Evolutionary conservation across 37 sponge, comb jelly and placozoan genomes (phyloP).

Genomic region (Geodia barretti): DNA sequence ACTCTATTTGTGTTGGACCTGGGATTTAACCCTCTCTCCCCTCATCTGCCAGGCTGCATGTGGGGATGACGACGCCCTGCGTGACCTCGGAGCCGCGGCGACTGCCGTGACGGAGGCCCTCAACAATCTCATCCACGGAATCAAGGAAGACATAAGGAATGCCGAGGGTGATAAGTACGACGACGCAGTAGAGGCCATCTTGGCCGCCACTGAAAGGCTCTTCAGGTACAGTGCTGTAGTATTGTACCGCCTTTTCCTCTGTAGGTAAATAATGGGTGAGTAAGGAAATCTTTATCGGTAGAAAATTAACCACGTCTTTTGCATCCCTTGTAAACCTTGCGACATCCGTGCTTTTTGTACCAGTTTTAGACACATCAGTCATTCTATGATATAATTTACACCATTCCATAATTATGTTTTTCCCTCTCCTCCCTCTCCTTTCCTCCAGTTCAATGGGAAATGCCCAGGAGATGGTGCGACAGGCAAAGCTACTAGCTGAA

Average conservation of each 20-base stretch:
- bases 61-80: slow-evolving; percentile 89
- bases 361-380: too few species aligned
- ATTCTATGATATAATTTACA: too few species aligned
- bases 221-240: slow-evolving; percentile 24
- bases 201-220: slow-evolving; percentile 90
- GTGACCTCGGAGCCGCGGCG: slow-evolving; percentile 86
- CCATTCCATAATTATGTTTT: too few species aligned
- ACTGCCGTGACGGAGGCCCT: slow-evolving; percentile 86
- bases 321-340: background rate
- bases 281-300: background rate
- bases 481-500: slow-evolving; percentile 83
- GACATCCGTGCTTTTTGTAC: background rate
- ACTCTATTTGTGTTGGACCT: too few species aligned
- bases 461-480: slow-evolving; percentile 95
- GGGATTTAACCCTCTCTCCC: background rate
- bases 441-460: slow-evolving; percentile 84
- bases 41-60: slow-evolving; percentile 61
- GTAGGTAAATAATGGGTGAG: background rate
- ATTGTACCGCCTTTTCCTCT: background rate
- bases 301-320: background rate
- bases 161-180: slow-evolving; percentile 71
- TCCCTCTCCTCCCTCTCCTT: background rate
- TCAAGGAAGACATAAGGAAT: slow-evolving; percentile 64
- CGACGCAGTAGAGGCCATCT: slow-evolving; percentile 86
- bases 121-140: slow-evolving; percentile 73